Evolutionary conservation across 2,797 vertebrate species (phyloP).

Genomic region (Jordanella pulchra): DNA sequence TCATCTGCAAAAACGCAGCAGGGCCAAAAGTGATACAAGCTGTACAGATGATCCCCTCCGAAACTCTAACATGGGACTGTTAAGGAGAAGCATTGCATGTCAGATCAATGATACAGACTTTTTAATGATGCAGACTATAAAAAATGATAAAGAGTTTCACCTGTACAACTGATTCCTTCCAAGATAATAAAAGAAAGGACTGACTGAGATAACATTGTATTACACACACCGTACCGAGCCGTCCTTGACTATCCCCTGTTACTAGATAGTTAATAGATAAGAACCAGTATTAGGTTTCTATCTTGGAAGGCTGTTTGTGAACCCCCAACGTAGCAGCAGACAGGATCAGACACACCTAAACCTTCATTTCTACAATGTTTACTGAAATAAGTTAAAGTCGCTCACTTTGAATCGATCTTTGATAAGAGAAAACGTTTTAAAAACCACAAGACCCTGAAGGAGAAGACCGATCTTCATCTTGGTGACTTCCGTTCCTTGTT

Average conservation of each 20-base stretch:
- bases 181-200: neutral
- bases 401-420: too few relatives aligned
- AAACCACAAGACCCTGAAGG: too few relatives aligned
- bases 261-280: neutral
- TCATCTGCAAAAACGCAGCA: neutral
- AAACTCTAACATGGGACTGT: neutral
- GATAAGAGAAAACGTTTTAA: too few relatives aligned
- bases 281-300: neutral
- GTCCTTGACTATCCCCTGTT: neutral
- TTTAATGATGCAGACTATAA: neutral
- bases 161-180: too few relatives aligned
- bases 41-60: neutral
- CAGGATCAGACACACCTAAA: neutral
- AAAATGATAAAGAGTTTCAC: neutral
- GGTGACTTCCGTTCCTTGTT: neutral
- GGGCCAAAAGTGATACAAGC: neutral
- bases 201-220: neutral
- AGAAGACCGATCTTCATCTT: too few relatives aligned
- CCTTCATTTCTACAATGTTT: too few relatives aligned
- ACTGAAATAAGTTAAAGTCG: too few relatives aligned
- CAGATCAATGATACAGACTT: neutral
- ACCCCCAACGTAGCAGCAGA: neutral
- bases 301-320: neutral
- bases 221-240: neutral
- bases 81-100: neutral